These are phyloP conservation scores for Pseudachorutes palmiensis DNA, from an alignment of 1,140 invertebrate genomes.

Conservation along the genomic window DNA sequence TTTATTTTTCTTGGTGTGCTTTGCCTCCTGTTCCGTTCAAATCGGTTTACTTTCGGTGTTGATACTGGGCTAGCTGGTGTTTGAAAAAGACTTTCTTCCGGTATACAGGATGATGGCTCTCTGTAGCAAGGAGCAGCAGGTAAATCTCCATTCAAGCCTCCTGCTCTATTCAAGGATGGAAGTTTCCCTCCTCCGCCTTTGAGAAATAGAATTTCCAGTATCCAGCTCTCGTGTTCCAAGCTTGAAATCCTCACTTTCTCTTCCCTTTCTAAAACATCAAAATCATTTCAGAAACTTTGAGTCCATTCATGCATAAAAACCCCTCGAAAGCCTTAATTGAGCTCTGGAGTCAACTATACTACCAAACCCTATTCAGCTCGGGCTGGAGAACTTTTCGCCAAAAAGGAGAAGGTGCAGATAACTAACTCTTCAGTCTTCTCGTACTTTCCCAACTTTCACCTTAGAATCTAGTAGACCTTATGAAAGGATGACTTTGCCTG, in stretches of 20 bases:
- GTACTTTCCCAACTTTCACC: too few relatives aligned
- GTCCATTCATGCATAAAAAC: conserved; percentile 1
- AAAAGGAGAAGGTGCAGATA: neutral
- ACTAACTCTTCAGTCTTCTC: neutral
- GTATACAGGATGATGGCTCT: neutral
- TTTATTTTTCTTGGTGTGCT: neutral
- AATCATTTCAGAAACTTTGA: conserved; percentile 2
- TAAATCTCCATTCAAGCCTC: neutral
- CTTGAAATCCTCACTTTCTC: neutral
- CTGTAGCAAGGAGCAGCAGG: neutral
- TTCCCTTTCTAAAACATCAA: neutral
- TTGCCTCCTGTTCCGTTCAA: neutral
- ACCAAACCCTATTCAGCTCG: too few relatives aligned
- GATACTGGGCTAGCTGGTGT: neutral
- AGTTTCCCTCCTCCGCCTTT: too few relatives aligned
- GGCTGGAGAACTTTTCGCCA: neutral
- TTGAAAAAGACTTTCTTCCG: neutral
- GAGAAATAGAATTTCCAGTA: too few relatives aligned
- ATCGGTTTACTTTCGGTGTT: neutral
- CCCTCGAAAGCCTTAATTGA: neutral
- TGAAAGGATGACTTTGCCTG: too few relatives aligned
- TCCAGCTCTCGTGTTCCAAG: neutral
- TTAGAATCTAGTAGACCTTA: too few relatives aligned
- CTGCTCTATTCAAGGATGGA: neutral
- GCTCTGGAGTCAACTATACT: neutral